Percentiles rank a stretch among this genome's conserved stretches.
phyloP scores from a whole-genome alignment of 2,113 vertebrate species.

The Perca fluviatilis region DNA sequence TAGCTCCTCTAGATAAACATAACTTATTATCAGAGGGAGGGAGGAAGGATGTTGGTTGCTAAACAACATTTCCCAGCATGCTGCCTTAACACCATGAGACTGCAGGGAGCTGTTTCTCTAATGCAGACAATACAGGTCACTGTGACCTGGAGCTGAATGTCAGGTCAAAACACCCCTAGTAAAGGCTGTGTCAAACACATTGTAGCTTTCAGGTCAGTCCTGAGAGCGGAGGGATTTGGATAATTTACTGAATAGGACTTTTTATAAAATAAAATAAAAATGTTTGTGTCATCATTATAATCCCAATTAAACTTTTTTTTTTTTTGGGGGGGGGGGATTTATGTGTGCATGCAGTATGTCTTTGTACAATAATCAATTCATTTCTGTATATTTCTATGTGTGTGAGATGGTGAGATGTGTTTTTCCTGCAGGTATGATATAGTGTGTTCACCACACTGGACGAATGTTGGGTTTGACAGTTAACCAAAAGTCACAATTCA shows the following conservation, averaged over 20 bases:
- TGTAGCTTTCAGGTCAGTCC: not conserved
- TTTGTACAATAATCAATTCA: not conserved
- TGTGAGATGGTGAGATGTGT: not conserved
- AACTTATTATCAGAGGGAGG: conserved; percentile 83
- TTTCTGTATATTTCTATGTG: not conserved
- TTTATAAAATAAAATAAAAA: not conserved
- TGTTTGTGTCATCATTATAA: not conserved
- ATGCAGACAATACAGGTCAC: conserved; percentile 55
- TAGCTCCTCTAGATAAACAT: conserved; percentile 80
- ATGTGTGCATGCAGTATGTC: not conserved
- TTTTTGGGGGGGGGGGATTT: not conserved
- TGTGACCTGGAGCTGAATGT: conserved; percentile 36
- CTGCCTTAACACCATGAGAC: conserved; percentile 60
- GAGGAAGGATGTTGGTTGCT: conserved; percentile 85
- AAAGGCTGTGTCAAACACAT: conserved; percentile 21
- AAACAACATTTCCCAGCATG: conserved; percentile 75
- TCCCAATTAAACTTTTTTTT: not conserved
- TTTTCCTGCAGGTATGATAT: not conserved
- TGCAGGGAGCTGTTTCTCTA: conserved; percentile 55
- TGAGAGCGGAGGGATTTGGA: not conserved
- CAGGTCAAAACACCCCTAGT: conserved; percentile 44
- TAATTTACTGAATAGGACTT: conserved; percentile 1
- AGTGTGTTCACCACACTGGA: not conserved
- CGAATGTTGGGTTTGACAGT: not conserved
- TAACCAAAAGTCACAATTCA: not conserved